A percentile compares a stretch with the other conserved stretches of the same genome.
phyloP scores from a whole-genome alignment of 2,797 vertebrate genomes.

The Pygocentrus nattereri region DNA sequence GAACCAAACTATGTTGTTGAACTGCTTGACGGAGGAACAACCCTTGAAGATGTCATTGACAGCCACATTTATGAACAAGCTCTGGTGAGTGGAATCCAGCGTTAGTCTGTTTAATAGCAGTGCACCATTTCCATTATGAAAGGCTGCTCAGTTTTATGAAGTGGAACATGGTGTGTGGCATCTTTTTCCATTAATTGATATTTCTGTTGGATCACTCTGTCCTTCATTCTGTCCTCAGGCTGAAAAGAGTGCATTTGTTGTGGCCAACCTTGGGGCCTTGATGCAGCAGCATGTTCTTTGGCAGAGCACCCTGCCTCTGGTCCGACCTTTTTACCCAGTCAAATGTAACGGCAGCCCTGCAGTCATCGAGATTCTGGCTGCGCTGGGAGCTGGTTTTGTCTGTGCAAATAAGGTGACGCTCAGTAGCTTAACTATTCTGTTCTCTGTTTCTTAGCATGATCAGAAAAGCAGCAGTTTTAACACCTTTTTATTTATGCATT shows the following conservation, averaged over 20 bases:
- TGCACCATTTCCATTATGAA: background rate
- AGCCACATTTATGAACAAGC: conserved; percentile 94
- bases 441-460: background rate
- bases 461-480: background rate
- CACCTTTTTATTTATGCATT: background rate
- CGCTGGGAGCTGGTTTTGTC: conserved; percentile 92
- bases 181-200: background rate
- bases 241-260: conserved; percentile 94
- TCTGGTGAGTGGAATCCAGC: conserved; percentile 81
- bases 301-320: conserved; percentile 86
- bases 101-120: background rate
- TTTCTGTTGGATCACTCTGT: background rate
- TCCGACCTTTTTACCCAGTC: conserved; percentile 94
- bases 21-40: conserved; percentile 92
- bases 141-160: background rate
- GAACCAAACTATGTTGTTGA: conserved; percentile 95
- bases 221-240: conserved; percentile 75
- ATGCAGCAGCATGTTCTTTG: conserved; percentile 92
- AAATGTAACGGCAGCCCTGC: conserved; percentile 93
- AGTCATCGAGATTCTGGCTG: conserved; percentile 92
- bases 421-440: background rate
- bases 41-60: conserved; percentile 92
- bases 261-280: conserved; percentile 94
- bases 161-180: background rate
- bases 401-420: conserved; percentile 91